Evolutionary conservation across 2,888 invertebrate genomes (phyloP).

Genomic region (Altica lythri): DNA sequence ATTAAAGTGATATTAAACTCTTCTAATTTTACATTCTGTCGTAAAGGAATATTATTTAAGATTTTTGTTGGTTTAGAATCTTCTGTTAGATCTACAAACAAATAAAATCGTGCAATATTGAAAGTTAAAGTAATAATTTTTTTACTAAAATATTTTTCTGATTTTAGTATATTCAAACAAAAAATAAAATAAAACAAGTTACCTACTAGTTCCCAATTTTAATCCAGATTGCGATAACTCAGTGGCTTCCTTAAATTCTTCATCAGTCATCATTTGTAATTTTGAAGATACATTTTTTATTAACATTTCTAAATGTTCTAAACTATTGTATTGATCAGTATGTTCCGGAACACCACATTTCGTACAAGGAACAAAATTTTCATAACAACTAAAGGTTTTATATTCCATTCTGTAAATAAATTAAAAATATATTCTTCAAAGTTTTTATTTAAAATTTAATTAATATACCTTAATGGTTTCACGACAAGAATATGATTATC

Average conservation of each 20-base stretch:
- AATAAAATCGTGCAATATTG: too few relatives aligned
- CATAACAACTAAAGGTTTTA: constrained; percentile 84
- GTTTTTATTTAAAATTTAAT: too few relatives aligned
- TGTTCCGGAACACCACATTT: constrained; percentile 83
- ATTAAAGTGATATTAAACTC: constrained; percentile 52
- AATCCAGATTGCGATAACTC: constrained; percentile 39
- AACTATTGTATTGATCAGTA: constrained; percentile 71
- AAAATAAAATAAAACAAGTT: neutral
- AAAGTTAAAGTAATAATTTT: too few relatives aligned
- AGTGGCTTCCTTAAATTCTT: constrained; percentile 59
- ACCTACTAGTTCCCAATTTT: constrained; percentile 27
- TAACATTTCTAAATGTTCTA: constrained; percentile 73
- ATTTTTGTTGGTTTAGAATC: too few relatives aligned
- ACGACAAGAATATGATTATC: constrained; percentile 73
- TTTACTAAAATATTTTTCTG: too few relatives aligned
- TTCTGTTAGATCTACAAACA: too few relatives aligned
- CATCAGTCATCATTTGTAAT: constrained; percentile 62
- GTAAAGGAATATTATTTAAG: too few relatives aligned
- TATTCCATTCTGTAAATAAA: constrained; percentile 69
- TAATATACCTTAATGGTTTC: constrained; percentile 69
- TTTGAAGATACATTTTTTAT: constrained; percentile 63
- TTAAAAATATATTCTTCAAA: constrained; percentile 12
- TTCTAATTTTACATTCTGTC: constrained; percentile 24
- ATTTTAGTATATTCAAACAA: too few relatives aligned
- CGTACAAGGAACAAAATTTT: constrained; percentile 84